Evolutionary conservation across 2,888 invertebrate species (phyloP).

Genomic region (Spodoptera littoralis): DNA sequence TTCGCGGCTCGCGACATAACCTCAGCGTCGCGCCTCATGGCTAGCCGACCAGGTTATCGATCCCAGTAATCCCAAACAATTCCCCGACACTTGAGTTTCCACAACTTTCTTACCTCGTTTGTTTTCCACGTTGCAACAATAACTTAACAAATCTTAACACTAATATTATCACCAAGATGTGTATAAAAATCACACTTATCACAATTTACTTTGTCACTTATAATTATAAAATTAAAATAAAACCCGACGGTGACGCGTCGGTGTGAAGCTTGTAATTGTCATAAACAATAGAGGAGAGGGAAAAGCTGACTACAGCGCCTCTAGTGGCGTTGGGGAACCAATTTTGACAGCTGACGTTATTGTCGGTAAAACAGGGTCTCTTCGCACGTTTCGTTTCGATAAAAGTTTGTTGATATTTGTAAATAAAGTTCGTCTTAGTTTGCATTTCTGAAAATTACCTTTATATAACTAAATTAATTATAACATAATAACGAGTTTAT

Average conservation of each 20-base stretch:
- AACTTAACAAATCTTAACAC: conserved; percentile 87
- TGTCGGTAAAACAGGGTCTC: conserved; percentile 54
- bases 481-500: no score
- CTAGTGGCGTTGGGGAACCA: conserved; percentile 53
- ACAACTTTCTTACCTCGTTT: conserved; percentile 82
- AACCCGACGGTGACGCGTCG: conserved; percentile 87
- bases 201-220: conserved; percentile 87
- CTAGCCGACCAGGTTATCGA: conserved; percentile 87
- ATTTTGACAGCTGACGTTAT: conserved; percentile 51
- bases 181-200: conserved; percentile 88
- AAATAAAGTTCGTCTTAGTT: conserved; percentile 28
- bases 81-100: conserved; percentile 67
- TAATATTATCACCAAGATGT: conserved; percentile 86
- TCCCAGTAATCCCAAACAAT: conserved; percentile 87
- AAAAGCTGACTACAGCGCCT: conserved; percentile 57
- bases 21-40: conserved; percentile 88
- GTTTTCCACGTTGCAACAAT: conserved; percentile 82
- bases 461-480: not conserved
- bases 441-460: not conserved
- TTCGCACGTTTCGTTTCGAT: conserved; percentile 8
- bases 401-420: conserved; percentile 39
- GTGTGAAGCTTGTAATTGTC: conserved; percentile 79
- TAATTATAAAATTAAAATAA: conserved; percentile 85
- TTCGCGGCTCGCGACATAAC: conserved; percentile 86
- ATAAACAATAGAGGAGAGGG: conserved; percentile 63